Base-by-base conservation (phyloP, 2,113 vertebrate genomes). In the Petrocephalus zakoni region DNA sequence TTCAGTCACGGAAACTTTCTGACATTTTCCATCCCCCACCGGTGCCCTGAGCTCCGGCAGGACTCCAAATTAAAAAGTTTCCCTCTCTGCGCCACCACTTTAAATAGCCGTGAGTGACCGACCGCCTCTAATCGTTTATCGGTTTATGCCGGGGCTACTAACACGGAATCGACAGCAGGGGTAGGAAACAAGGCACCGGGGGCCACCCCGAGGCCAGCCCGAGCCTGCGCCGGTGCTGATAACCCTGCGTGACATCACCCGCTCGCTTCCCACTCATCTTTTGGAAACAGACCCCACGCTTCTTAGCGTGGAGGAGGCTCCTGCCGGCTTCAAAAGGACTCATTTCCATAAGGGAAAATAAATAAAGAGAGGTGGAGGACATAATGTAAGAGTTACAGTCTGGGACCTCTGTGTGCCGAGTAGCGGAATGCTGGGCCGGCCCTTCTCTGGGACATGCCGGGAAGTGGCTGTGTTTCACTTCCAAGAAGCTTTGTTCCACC, bases 41-140 rank as follows among this genome's bases (percentile, higher is more conserved):
- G 21, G 11, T 22, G 47, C 87, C 75, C 53, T 46, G 34, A 52
- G 52, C 51, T 25, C 52, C 19, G 11, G 52, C 87, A 25, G 61
- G 19, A 49, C 15, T 88, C 87, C n/a, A 75, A 78, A 88, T 78
- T 29, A 9, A 88, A 55, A 83, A 81, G 29, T 51, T n/a, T 53
- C 21, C 53, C 25, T 37, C 15, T 22, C 46, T 25, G n/a, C 19
- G 51, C 10, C 13, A 11, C n/a, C 46, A n/a, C 58, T 89, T 51
- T 22, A 68, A 86, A 53, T 21, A 2, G 15, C 19, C 4, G 47
- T 17, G 29, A 56, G 21, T 56, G 87, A 37, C 21, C 22, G 9
- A 25, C 88, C 53, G 34, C 47, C 87, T 81, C 34, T 56, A 88
- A 81, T 87, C 25, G 34, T 61, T 88, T 88, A 88, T 68, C 78